Base-by-base conservation (phyloP, 2,113 vertebrate species). In the Callaeas wilsoni region DNA sequence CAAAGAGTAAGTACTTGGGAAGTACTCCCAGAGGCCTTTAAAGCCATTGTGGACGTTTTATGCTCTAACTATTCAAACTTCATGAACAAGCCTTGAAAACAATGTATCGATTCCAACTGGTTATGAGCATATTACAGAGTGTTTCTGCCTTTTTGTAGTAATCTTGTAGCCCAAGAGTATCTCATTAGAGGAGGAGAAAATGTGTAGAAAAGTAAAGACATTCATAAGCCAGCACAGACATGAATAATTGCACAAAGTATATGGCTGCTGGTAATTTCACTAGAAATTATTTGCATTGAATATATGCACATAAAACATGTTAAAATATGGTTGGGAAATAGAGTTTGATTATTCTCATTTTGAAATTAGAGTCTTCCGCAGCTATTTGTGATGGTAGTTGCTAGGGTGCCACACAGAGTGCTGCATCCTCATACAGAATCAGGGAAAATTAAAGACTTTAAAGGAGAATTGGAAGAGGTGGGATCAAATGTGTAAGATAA, bases 1-100 rank as follows among this genome's bases (percentile, higher is more conserved):
- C 65, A 83, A 90, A 79, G 70, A 92, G 21, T 82, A 92, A 94
- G n/a, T 87, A 76, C 35, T 87, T 90, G 82, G 30, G 50, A 93
- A 94, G 46, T 73, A 88, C 47, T 89, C 85, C n/a, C 79, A 50
- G 18, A 39, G 42, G 84, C 53, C 42, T 84, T 82, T 64, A 94
- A 88, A 96, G 53, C 62, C 56, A 19, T 73, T 77, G 68, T 83
- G 80, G 67, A 74, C 77, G 39, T 94, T 91, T 44, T 4, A 60
- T 64, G 75, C 63, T 78, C 94, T 81, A 93, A 47, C 33, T 84
- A 57, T 41, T 65, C 49, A 59, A 73, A 85, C 62, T 92, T 84
- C 42, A 57, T 52, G 65, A 83, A 35, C 6, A 5, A 90, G 37
- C 16, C 60, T 89, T 93, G 57, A 77, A 93, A 95, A 80, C 52